phyloP scores from a whole-genome alignment of 2,888 invertebrate genomes.

The Nowickia ferox region DNA sequence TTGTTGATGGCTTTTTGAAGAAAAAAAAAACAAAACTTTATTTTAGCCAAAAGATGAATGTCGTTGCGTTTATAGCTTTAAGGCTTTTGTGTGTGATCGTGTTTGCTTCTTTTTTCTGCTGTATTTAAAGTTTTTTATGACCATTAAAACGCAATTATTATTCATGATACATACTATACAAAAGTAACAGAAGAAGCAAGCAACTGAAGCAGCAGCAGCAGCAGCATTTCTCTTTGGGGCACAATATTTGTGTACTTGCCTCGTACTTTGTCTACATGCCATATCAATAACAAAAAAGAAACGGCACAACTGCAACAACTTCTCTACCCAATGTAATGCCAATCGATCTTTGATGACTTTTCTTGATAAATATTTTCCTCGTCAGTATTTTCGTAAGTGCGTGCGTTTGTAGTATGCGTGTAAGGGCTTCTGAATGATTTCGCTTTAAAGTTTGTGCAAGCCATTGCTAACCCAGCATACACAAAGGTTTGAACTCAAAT shows the following conservation, averaged over 20 bases:
- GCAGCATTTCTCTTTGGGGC: constrained; percentile 72
- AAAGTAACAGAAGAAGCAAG: constrained; percentile 60
- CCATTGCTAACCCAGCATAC: not conserved
- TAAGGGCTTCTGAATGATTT: constrained; percentile 49
- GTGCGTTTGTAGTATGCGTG: not conserved
- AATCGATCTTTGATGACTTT: constrained; percentile 80
- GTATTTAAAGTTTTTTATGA: constrained; percentile 64
- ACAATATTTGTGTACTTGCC: constrained; percentile 38
- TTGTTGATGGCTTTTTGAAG: constrained; percentile 35
- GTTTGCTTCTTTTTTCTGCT: not conserved
- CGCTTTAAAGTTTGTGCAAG: constrained; percentile 10
- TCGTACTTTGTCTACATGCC: constrained; percentile 31
- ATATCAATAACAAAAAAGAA: constrained; percentile 11
- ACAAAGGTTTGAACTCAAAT: no score
- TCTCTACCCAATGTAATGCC: constrained; percentile 73
- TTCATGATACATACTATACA: constrained; percentile 59
- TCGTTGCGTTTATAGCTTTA: constrained; percentile 59
- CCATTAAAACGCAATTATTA: constrained; percentile 67
- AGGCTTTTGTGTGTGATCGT: constrained; percentile 21
- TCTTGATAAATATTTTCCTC: constrained; percentile 76
- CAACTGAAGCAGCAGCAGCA: constrained; percentile 30
- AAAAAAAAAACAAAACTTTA: constrained; percentile 24
- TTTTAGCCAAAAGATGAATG: constrained; percentile 60
- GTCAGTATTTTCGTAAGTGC: constrained; percentile 23
- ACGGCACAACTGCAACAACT: constrained; percentile 44